phyloP scores from a whole-genome alignment of 2,888 invertebrate species.

The Apomyelois bistriatella region DNA sequence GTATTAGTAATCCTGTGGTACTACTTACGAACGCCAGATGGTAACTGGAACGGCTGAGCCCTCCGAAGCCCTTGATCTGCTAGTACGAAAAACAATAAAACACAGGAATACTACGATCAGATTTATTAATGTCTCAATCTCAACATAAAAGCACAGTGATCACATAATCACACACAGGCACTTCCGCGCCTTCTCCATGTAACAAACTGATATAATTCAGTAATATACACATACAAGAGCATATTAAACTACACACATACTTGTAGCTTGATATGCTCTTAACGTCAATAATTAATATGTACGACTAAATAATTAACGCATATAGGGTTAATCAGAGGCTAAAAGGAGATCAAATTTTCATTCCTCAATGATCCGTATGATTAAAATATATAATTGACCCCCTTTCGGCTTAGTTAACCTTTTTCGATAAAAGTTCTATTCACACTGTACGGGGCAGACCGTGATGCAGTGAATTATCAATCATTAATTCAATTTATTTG shows the following conservation, averaged over 20 bases:
- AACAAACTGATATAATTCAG: slow-evolving; percentile 1
- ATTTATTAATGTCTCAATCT: slow-evolving; percentile 65
- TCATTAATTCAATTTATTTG: too few relatives aligned
- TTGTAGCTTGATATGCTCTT: too few relatives aligned
- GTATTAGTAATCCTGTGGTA: too few relatives aligned
- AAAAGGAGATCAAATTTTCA: neutral
- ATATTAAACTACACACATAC: neutral
- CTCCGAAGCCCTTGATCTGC: too few relatives aligned
- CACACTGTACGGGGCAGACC: too few relatives aligned
- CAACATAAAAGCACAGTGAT: slow-evolving; percentile 61
- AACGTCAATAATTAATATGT: slow-evolving; percentile 5
- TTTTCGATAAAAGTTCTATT: too few relatives aligned
- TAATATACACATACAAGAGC: neutral
- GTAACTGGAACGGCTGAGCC: too few relatives aligned
- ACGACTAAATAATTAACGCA: slow-evolving; percentile 25
- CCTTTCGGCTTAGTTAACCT: too few relatives aligned
- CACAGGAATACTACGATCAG: slow-evolving; percentile 53
- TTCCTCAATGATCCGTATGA: too few relatives aligned
- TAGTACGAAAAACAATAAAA: slow-evolving; percentile 19
- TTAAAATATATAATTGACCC: too few relatives aligned
- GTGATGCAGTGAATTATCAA: too few relatives aligned
- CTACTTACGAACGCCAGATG: too few relatives aligned
- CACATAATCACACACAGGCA: slow-evolving; percentile 23
- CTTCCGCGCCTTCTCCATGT: slow-evolving; percentile 15
- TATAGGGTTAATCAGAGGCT: neutral